phyloP scores from a whole-genome alignment of 2,888 invertebrate genomes.

The Trissolcus brochymenae region DNA sequence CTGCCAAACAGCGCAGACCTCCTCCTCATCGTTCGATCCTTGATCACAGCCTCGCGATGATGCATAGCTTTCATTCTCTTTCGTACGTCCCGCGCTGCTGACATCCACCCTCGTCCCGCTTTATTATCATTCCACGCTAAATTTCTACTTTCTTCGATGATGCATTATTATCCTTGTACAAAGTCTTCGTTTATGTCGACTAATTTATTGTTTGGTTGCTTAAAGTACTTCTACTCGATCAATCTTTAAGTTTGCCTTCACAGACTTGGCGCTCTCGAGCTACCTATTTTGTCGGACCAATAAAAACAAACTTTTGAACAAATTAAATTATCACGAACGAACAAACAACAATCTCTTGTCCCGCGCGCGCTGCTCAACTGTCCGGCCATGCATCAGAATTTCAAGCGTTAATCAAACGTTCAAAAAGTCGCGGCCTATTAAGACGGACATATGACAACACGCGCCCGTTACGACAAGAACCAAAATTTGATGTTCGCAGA shows the following conservation, averaged over 20 bases:
- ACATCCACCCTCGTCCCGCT: constrained; percentile 19
- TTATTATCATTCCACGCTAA: constrained; percentile 55
- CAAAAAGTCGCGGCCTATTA: no score
- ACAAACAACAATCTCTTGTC: no score
- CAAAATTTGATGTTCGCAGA: no score
- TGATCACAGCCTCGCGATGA: constrained; percentile 49
- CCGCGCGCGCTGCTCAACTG: no score
- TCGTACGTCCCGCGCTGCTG: constrained; percentile 27
- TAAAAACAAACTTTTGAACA: constrained; percentile 1
- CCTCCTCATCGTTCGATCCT: constrained; percentile 43
- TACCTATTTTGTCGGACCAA: constrained; percentile 22
- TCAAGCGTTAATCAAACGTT: no score
- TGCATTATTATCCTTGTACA: constrained; percentile 44
- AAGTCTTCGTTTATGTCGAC: constrained; percentile 30
- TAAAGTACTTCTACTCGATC: constrained; percentile 31
- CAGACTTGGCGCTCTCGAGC: constrained; percentile 30
- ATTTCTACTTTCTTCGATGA: constrained; percentile 45
- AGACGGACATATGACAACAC: no score
- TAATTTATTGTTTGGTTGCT: constrained; percentile 35
- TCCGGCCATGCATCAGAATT: no score
- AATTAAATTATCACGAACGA: no score
- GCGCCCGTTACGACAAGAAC: no score
- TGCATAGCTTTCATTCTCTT: constrained; percentile 38
- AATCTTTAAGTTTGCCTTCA: constrained; percentile 22
- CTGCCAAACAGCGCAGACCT: constrained; percentile 59